Percentiles rank a stretch among this genome's conserved stretches.
Evolutionary conservation across 1,140 invertebrate species (phyloP).

Genomic region (Drosophila littoralis): DNA sequence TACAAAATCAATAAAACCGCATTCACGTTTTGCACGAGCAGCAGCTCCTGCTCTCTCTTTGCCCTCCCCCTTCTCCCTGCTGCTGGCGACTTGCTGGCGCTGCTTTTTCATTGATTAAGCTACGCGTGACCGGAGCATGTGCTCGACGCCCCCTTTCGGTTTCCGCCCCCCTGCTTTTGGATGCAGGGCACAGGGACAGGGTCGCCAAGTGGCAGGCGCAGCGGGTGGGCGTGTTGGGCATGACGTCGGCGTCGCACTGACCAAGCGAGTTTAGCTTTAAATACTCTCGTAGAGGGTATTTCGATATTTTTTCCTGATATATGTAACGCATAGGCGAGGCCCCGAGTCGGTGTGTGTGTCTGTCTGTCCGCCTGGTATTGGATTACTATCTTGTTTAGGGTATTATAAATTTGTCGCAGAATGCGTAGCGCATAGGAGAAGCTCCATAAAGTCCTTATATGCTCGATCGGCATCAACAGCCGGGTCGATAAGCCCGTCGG

Average conservation of each 20-base stretch:
- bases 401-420: too few species aligned
- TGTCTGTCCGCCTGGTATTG: too few species aligned
- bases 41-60: background rate
- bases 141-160: conserved; percentile 15
- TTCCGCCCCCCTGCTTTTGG: background rate
- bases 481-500: too few species aligned
- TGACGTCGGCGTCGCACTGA: conserved; percentile 18
- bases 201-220: background rate
- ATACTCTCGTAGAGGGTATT: too few species aligned
- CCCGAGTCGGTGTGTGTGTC: too few species aligned
- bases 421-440: too few species aligned
- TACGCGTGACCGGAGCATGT: conserved; percentile 28
- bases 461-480: too few species aligned
- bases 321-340: too few species aligned
- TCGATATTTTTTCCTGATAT: too few species aligned
- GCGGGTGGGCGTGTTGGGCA: conserved; percentile 12
- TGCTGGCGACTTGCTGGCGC: background rate
- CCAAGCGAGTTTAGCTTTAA: too few species aligned
- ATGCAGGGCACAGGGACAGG: conserved; percentile 30
- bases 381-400: too few species aligned
- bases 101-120: conserved; percentile 41
- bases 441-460: too few species aligned
- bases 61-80: conserved; percentile 2
- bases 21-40: conserved; percentile 52
- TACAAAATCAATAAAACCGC: conserved; percentile 76